Evolutionary conservation across 1,140 invertebrate species (phyloP), one percentile per base, ranked within the genome.

Genomic region (Meloidogyne exigua): DNA sequence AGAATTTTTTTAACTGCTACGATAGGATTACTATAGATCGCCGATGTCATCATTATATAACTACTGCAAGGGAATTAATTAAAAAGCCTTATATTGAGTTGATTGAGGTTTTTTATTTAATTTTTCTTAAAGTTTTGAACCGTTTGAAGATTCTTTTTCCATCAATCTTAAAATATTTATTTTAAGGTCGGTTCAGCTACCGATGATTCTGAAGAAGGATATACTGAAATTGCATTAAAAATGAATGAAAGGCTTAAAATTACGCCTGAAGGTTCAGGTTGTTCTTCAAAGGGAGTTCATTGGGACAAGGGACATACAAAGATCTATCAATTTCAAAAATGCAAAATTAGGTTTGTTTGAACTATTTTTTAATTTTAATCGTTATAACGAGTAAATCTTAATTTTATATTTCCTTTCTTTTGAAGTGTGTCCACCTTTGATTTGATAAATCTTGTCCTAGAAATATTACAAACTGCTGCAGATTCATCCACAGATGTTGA

Each of bases 1-100:
- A 65, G n/a, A 57, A 76, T 57, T 78, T 80, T 28, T 68, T 80
- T 25, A 72, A 68, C 0, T 67, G 74, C 28, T 80, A 28, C 21
- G 69, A 80, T 15, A 44, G 79, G 32, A 76, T 80, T 62, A 69
- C 80, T 68, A 81, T 80, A 9, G 78, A 80, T 68, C 80, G 68
- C 2, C 68, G 79, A 11, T 80, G 79, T 62, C 69, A 79, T 25
- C 26, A 64, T 21, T 79, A 72, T 49, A 63, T 80, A 42, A 69
- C 79, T 44, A 49, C 63, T 32, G 80, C 79, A 44, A 68, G 79
- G 10, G 57, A 77, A 49, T 66, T 82, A 44, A 69, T 80, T 57
- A 70, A 65, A 44, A 67, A 77, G 44, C 79, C 79, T 9, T 82
- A 80, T 64, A 78, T 79, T 62, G 75, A 80, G 21, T 63, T 80